phyloP scores from a whole-genome alignment of 2,113 vertebrate genomes.

The Zingel zingel region DNA sequence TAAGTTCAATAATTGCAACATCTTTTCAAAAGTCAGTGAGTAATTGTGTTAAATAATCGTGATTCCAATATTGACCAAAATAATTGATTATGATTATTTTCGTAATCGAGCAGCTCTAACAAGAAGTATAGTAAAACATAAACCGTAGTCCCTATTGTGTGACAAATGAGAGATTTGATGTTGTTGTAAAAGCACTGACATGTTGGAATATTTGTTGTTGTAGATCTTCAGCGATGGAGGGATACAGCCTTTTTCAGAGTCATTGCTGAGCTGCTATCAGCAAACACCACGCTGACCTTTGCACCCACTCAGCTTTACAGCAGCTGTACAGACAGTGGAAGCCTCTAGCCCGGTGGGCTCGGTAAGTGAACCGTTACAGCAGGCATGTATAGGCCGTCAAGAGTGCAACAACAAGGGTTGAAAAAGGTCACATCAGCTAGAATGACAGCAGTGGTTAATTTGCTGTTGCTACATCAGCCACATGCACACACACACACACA shows the following conservation, averaged over 20 bases:
- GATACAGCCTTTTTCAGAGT: constrained; percentile 21
- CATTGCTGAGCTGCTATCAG: constrained; percentile 26
- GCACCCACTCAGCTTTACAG: constrained; percentile 34
- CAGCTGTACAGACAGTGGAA: constrained; percentile 18
- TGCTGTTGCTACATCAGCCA: constrained; percentile 7
- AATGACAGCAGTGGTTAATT: constrained; percentile 55
- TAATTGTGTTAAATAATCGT: too few species aligned
- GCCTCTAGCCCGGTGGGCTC: constrained; percentile 1
- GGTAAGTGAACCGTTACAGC: constrained; percentile 52
- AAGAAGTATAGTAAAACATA: neutral
- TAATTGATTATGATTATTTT: too few species aligned
- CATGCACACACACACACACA: neutral
- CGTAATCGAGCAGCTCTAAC: too few species aligned
- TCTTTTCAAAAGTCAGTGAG: too few species aligned
- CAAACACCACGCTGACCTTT: constrained; percentile 55
- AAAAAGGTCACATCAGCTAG: constrained; percentile 60
- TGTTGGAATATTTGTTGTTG: constrained; percentile 29
- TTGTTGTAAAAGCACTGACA: neutral
- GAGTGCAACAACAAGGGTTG: constrained; percentile 51
- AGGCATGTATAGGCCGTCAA: constrained; percentile 48
- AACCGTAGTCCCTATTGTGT: neutral
- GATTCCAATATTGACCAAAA: too few species aligned
- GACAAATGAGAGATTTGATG: neutral
- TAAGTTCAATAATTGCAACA: too few species aligned
- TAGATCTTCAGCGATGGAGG: constrained; percentile 11